Evolutionary conservation across 2,113 vertebrate species (phyloP), one percentile per base, ranked within the genome.

Genomic region (Pedetes capensis): DNA sequence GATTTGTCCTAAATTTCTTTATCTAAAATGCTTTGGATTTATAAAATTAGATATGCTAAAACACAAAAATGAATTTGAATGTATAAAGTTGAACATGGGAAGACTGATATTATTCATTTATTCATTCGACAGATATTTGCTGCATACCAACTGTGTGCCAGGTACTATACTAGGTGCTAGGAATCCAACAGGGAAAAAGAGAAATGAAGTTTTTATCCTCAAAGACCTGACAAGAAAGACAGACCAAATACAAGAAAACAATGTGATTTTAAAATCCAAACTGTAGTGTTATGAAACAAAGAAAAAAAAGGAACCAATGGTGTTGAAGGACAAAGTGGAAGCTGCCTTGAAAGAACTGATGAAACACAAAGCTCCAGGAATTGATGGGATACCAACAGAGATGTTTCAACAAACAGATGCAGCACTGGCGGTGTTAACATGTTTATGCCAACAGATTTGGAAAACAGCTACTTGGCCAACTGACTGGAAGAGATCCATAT

Each of bases 31-130:
- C 11, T 94, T 49, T 74, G 23, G 53, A 68, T 68, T 94, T 87
- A 92, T 63, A 87, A 93, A 91, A 81, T 34, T 53, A 23, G 8
- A 64, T 61, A 80, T 71, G 10, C 32, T 91, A 95, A 91, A 68
- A 68, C 17, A 59, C 29, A 61, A 87, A 96, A 96, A 82, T n/a
- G n/a, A 61, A 42, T 47, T 10, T 23, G 59, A 92, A 75, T 12
- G 71, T 8, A 57, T 29, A 94, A 72, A 92, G 42, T 18, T 29
- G 8, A 63, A 74, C 68, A 61, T 1, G 29, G 51, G 44, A 47
- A 86, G 27, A 92, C n/a, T 68, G 44, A 85, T 2, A 44, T 27
- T 89, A 92, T 86, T 68, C 29, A 85, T 59, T 82, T 90, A 94
- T 87, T 89, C 61, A 72, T 47, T 81, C 39, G 86, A 39, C 25